These are phyloP conservation scores for Eurytoma adleriae DNA, from an alignment of 2,888 invertebrate genomes.

Conservation along the genomic window DNA sequence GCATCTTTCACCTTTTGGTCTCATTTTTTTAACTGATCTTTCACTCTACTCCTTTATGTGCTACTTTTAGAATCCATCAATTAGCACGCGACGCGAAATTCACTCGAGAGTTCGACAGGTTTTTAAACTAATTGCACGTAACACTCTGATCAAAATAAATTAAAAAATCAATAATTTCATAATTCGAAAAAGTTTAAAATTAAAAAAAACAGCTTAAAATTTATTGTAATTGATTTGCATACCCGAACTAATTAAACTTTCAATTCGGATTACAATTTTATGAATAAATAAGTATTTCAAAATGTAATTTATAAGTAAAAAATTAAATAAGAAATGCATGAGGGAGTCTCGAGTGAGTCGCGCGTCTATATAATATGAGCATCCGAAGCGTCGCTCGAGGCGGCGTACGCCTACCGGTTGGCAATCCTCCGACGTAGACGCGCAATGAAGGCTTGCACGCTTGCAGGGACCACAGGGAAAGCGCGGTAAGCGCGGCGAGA, in stretches of 20 bases:
- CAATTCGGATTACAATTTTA: no score
- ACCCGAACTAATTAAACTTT: no score
- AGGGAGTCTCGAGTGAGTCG: not conserved
- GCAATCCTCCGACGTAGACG: conserved; percentile 34
- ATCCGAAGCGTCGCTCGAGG: not conserved
- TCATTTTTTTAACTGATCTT: not conserved
- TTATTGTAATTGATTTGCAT: no score
- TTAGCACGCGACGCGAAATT: not conserved
- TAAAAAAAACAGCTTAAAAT: no score
- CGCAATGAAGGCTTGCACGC: conserved; percentile 53
- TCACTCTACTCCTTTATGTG: not conserved
- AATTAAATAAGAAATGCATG: not conserved
- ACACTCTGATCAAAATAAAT: no score
- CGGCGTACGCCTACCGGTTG: conserved; percentile 27
- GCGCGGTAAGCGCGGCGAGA: conserved; percentile 93
- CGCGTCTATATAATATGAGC: not conserved
- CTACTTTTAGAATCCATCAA: not conserved
- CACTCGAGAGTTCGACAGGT: no score
- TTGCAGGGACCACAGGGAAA: conserved; percentile 90
- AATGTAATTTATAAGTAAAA: no score
- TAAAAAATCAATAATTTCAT: no score
- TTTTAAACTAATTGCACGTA: no score
- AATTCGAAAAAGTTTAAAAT: no score
- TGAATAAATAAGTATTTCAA: no score
- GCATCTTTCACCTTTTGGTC: conserved; percentile 56